Base-by-base conservation (phyloP, 2,888 invertebrate genomes). In the Slavum lentiscoides region DNA sequence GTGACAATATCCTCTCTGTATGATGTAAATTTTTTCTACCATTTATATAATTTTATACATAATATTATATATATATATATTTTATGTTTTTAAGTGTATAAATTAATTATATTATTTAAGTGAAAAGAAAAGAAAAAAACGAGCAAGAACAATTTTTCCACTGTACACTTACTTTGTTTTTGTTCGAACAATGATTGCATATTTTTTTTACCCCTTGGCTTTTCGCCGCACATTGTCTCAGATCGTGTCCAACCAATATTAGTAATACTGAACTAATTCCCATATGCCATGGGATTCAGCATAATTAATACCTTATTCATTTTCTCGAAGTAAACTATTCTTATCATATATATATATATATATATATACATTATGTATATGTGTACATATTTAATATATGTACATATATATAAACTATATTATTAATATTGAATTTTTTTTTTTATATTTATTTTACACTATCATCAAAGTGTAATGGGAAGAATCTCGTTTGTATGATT, bases 21-120 rank as follows among this genome's bases (percentile, higher is more conserved):
- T 58, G 64, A 80, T 80, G 80, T 80, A 80, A 80, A 80, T 80
- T 80, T 80, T n/a, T 80, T 80, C 80, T 80, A 80, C 80, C 80
- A 80, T 80, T 80, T 80, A 80, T 80, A 80, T 80, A 80, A 80
- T 80, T 80, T 80, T 80, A 80, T 80, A 80, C 62, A 80, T 77
- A 69, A 62, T 68, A 68, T 68, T 77, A 77, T 77, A 77, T 69
- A 43, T 30, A 30, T 30, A 30, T 43, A 77, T 80, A 80, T 80
- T 80, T 80, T 80, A 80, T 58, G 80, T 80, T 80, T 77, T 80
- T 80, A 80, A 80, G 80, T 80, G 80, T 80, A 80, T 80, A 80
- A 80, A 80, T 80, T 80, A 80, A 80, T 72, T 75, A 64, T 80
- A 80, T 80, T 80, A 80, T 80, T 72, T 80, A 80, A 80, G 80